Percentiles rank a stretch among this genome's conserved stretches.
Evolutionary conservation across 2,113 vertebrate species (phyloP).

Genomic region (Helogale parvula): DNA sequence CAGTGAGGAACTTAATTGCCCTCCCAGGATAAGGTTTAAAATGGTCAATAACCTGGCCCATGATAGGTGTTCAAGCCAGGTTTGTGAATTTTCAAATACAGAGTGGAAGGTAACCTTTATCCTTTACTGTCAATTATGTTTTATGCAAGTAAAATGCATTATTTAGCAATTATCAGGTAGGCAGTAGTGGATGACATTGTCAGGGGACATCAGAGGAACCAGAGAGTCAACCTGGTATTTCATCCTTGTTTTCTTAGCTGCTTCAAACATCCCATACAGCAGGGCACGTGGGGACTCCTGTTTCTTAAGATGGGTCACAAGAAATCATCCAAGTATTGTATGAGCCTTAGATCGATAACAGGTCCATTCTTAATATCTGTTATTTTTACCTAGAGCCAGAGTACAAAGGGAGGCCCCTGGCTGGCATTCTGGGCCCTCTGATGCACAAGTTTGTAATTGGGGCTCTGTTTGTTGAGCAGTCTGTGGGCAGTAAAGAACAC

Average conservation of each 20-base stretch:
- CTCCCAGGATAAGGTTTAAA: background rate
- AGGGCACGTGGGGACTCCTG: background rate
- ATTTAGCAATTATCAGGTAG: background rate
- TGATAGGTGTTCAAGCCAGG: background rate
- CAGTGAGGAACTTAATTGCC: background rate
- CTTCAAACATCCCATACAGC: background rate
- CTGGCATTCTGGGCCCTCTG: background rate
- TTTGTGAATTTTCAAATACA: background rate
- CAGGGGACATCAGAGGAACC: background rate
- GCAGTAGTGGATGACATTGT: background rate
- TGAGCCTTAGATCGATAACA: background rate
- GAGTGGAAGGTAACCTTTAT: background rate
- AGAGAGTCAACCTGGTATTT: background rate
- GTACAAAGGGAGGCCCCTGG: background rate
- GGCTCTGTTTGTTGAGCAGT: rapidly evolving
- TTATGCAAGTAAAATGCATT: conserved; percentile 1
- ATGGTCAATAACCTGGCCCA: background rate
- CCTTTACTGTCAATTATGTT: background rate
- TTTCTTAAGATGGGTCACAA: background rate
- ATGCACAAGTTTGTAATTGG: background rate
- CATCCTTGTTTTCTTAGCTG: background rate
- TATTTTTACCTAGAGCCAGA: background rate
- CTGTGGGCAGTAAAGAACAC: background rate
- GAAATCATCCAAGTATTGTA: background rate
- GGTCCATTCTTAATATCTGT: background rate